Conservation (phyloP, 2,113 vertebrate species). For the Ochotona curzoniae region DNA sequence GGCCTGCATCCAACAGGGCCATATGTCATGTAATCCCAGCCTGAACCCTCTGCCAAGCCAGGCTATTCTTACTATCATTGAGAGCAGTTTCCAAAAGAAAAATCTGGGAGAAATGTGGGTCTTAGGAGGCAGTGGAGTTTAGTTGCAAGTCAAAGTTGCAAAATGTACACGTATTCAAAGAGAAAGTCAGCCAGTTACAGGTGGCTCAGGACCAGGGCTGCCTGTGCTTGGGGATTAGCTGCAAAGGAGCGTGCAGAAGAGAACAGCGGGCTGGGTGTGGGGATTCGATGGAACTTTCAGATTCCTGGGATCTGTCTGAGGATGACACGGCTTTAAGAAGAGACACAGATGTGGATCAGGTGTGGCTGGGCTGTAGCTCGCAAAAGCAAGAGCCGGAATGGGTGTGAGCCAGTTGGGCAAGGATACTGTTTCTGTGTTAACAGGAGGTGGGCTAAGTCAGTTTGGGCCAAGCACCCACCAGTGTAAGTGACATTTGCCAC, state of each 20-base stretch:
- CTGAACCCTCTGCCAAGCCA: constrained; percentile 60
- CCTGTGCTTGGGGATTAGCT: background rate
- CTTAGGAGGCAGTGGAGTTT: background rate
- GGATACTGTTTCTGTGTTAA: too few species aligned
- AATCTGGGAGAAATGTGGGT: background rate
- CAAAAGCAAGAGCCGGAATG: too few species aligned
- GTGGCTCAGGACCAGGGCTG: background rate
- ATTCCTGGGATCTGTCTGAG: background rate
- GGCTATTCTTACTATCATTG: constrained; percentile 47
- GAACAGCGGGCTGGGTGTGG: background rate
- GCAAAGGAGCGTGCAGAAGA: background rate
- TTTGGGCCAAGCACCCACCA: too few species aligned
- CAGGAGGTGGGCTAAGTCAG: too few species aligned
- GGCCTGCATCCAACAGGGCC: constrained; percentile 69
- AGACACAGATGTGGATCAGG: too few species aligned
- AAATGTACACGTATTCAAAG: background rate
- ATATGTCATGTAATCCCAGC: constrained; percentile 72
- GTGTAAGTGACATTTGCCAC: too few species aligned
- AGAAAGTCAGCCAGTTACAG: background rate
- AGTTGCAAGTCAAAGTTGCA: background rate
- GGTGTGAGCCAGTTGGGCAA: too few species aligned
- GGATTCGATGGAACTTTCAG: background rate
- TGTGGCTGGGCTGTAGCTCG: too few species aligned
- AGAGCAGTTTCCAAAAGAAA: constrained; percentile 51
- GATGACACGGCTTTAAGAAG: background rate